phyloP scores from a whole-genome alignment of 2,113 vertebrate genomes.

The Cyanoramphus novaezelandiae region DNA sequence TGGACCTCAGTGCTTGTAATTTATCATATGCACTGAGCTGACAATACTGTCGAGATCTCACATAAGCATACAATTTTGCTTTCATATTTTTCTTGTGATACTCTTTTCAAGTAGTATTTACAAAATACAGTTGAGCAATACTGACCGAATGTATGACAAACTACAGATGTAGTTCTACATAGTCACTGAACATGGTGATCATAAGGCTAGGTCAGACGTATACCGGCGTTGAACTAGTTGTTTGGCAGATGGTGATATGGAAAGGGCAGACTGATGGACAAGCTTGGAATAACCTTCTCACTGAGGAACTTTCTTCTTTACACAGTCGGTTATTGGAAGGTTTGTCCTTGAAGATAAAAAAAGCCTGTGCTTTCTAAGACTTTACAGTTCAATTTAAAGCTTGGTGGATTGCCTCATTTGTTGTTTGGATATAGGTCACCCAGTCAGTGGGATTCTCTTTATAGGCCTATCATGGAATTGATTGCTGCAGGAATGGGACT shows the following conservation, averaged over 20 bases:
- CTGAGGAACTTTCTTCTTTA: background rate
- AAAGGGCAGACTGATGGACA: background rate
- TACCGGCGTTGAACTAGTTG: background rate
- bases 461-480: background rate
- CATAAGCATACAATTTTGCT: background rate
- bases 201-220: background rate
- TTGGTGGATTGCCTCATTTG: background rate
- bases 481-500: background rate
- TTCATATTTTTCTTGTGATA: background rate
- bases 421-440: conserved; percentile 12
- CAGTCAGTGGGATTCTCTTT: background rate
- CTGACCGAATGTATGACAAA: background rate
- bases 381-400: conserved; percentile 1
- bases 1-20: background rate
- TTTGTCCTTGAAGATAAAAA: background rate
- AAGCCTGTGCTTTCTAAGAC: background rate
- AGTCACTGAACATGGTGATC: background rate
- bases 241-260: background rate
- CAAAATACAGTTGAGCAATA: background rate
- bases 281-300: background rate
- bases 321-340: background rate
- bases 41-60: background rate
- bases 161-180: background rate
- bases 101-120: background rate
- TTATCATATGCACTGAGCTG: background rate